A percentile compares a stretch with the other conserved stretches of the same genome.
These are phyloP conservation scores for Erythrocercus mccallii DNA, from an alignment of 2,113 vertebrate genomes.

Conservation along the genomic window DNA sequence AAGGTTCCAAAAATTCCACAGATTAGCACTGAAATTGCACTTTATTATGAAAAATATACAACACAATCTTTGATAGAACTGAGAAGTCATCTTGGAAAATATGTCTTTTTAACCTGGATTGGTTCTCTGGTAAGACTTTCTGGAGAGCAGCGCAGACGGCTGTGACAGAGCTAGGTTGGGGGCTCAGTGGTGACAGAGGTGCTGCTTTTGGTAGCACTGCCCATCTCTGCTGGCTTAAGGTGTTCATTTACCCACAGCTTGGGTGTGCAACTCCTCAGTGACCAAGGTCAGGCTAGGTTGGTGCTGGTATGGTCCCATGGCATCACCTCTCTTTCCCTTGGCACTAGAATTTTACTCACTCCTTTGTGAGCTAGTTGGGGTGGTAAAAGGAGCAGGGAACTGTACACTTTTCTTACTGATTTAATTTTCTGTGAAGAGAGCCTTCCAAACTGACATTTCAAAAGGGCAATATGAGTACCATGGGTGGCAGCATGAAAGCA, in stretches of 20 bases:
- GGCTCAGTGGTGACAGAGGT: rapidly evolving
- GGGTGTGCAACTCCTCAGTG: neutral
- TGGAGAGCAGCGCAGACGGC: neutral
- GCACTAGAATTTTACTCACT: neutral
- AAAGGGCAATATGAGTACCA: neutral
- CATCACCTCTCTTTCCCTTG: neutral
- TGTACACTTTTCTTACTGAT: neutral
- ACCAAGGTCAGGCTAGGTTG: neutral
- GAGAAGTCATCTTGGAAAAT: neutral
- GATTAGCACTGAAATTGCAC: neutral
- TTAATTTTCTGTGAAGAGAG: neutral
- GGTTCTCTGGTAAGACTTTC: rapidly evolving
- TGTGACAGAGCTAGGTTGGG: neutral
- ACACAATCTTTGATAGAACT: neutral
- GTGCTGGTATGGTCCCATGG: neutral
- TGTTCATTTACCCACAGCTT: neutral
- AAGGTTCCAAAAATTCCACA: neutral
- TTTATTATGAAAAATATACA: neutral
- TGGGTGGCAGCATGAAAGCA: neutral
- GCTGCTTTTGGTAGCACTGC: neutral
- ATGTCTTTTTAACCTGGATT: neutral
- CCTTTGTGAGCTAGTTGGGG: neutral
- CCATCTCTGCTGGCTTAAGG: neutral
- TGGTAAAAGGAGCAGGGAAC: neutral
- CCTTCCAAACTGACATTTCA: neutral